These are phyloP conservation scores for Chrysolina oricalcia DNA, from an alignment of 2,888 invertebrate genomes.

Conservation along the genomic window DNA sequence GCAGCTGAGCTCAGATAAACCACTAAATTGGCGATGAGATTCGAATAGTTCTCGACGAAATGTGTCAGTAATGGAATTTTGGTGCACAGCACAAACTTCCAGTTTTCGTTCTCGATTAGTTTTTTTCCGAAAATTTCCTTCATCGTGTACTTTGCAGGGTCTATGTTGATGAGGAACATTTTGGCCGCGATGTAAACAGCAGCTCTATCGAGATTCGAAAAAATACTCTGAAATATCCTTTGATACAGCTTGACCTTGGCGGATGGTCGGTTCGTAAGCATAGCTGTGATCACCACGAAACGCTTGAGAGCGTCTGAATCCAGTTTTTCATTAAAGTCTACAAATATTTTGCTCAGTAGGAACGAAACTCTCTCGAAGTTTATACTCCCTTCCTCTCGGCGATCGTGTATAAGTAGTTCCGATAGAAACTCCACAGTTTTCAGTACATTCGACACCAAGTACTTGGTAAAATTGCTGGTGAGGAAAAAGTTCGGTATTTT, in stretches of 20 bases:
- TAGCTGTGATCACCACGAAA: slow-evolving; percentile 75
- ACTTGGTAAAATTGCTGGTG: slow-evolving; percentile 75
- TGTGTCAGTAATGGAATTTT: slow-evolving; percentile 77
- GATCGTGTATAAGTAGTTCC: slow-evolving; percentile 66
- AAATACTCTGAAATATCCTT: slow-evolving; percentile 73
- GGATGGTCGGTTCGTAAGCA: slow-evolving; percentile 72
- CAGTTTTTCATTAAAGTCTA: slow-evolving; percentile 74
- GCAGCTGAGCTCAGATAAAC: slow-evolving; percentile 74
- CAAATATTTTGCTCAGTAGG: slow-evolving; percentile 77
- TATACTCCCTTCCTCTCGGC: slow-evolving; percentile 64
- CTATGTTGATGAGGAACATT: slow-evolving; percentile 74
- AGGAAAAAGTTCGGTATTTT: slow-evolving; percentile 76
- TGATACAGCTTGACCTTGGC: slow-evolving; percentile 69
- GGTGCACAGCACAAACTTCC: slow-evolving; percentile 79
- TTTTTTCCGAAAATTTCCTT: slow-evolving; percentile 73
- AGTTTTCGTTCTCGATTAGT: slow-evolving; percentile 74
- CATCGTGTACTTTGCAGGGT: slow-evolving; percentile 72
- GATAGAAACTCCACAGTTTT: slow-evolving; percentile 78
- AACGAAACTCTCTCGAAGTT: slow-evolving; percentile 54
- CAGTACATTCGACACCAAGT: slow-evolving; percentile 77
- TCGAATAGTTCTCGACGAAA: slow-evolving; percentile 69
- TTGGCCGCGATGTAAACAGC: slow-evolving; percentile 77
- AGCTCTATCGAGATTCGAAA: slow-evolving; percentile 75
- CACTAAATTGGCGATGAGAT: slow-evolving; percentile 76
- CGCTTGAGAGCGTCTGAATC: slow-evolving; percentile 72